Evolutionary conservation across 2,888 invertebrate species (phyloP).

Genomic region (Monoplex corrugatus): DNA sequence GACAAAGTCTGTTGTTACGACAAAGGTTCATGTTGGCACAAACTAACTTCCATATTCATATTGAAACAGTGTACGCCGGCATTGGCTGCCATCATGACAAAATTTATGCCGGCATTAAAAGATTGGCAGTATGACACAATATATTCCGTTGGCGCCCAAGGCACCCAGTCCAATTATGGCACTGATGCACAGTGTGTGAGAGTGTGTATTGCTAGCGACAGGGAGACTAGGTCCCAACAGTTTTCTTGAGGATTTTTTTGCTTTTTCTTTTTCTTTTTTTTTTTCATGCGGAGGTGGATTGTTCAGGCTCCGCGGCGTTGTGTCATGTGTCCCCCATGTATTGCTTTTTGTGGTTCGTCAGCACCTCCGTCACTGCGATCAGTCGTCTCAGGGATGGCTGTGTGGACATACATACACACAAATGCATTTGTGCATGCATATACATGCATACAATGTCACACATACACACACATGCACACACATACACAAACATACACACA

Average conservation of each 20-base stretch:
- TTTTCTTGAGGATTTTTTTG: background rate
- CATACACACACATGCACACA: background rate
- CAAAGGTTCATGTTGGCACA: no score
- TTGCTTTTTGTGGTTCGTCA: slow-evolving; percentile 97
- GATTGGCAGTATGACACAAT: no score
- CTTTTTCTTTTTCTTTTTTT: no score
- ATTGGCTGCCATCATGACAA: no score
- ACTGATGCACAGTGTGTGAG: background rate
- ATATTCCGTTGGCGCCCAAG: no score
- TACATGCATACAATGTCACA: background rate
- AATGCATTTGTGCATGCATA: background rate
- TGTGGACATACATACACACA: background rate
- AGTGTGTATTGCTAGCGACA: background rate
- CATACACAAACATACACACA: no score
- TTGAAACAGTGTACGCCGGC: no score
- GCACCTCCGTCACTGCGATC: slow-evolving; percentile 97
- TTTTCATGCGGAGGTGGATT: background rate
- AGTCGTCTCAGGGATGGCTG: slow-evolving; percentile 93
- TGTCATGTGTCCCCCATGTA: slow-evolving; percentile 85
- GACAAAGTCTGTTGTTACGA: no score
- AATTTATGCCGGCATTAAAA: no score
- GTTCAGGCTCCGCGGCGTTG: background rate
- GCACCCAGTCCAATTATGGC: no score
- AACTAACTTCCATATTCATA: no score
- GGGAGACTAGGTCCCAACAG: background rate